Evolutionary conservation across 2,888 invertebrate species (phyloP).

Genomic region (Lasioglossum pauxillum): DNA sequence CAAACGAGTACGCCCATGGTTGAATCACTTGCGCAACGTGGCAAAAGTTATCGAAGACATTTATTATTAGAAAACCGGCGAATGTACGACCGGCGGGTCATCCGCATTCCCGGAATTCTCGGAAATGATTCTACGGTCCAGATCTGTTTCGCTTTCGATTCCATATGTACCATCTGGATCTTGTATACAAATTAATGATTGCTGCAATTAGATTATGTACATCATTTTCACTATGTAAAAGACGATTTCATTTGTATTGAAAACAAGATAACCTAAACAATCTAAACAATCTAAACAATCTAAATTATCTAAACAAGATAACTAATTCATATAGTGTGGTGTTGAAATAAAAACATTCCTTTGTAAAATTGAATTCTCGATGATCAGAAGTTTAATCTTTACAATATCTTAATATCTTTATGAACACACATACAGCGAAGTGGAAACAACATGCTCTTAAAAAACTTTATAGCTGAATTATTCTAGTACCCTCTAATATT

Average conservation of each 20-base stretch:
- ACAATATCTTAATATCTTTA: not conserved
- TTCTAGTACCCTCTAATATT: not conserved
- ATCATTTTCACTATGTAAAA: not conserved
- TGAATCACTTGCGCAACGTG: slow-evolving; percentile 34
- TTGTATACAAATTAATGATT: not conserved
- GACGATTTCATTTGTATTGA: no score
- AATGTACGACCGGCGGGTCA: slow-evolving; percentile 5
- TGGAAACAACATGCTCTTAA: no score
- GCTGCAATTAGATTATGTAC: not conserved
- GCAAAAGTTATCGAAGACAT: slow-evolving; percentile 30
- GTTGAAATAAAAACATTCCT: not conserved
- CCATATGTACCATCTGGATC: not conserved
- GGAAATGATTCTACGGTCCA: not conserved
- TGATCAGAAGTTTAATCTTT: not conserved
- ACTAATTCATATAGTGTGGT: not conserved
- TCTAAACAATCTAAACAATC: no score
- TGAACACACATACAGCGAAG: no score
- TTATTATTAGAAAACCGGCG: slow-evolving; percentile 45
- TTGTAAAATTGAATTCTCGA: not conserved
- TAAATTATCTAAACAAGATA: no score
- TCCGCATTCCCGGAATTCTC: slow-evolving; percentile 23
- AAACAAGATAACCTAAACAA: no score
- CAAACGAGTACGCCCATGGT: slow-evolving; percentile 14
- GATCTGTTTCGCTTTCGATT: slow-evolving; percentile 2
- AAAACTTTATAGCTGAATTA: not conserved